Percentiles rank a stretch among this genome's conserved stretches.
Evolutionary conservation across 2,797 vertebrate species (phyloP).

Genomic region (Poeciliopsis paucimaculata): DNA sequence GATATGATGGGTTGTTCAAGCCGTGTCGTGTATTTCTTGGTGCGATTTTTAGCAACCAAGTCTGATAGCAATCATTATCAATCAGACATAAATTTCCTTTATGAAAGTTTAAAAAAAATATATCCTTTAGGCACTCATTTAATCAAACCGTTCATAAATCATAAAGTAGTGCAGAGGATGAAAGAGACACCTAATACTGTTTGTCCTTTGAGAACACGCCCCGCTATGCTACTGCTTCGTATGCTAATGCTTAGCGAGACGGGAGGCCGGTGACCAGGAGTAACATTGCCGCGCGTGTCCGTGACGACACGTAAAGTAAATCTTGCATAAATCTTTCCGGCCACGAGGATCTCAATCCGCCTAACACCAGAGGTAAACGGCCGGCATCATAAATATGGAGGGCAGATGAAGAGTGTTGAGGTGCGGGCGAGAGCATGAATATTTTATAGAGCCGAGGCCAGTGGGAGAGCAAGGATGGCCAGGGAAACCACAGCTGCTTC

Average conservation of each 20-base stretch:
- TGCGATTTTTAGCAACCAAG: not conserved
- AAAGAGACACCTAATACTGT: not conserved
- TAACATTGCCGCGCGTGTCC: constrained; percentile 31
- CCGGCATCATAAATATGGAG: constrained; percentile 71
- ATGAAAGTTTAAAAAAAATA: not conserved
- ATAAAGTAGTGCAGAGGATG: not conserved
- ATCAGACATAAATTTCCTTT: not conserved
- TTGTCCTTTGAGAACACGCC: not conserved
- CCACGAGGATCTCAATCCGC: constrained; percentile 28
- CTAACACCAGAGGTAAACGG: constrained; percentile 49
- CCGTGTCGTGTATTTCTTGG: no score
- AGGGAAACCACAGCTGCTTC: constrained; percentile 39
- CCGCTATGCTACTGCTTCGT: constrained; percentile 12
- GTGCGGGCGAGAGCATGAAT: constrained; percentile 60
- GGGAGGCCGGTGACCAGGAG: constrained; percentile 6
- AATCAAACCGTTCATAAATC: constrained; percentile 15
- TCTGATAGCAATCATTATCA: not conserved
- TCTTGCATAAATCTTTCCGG: constrained; percentile 41
- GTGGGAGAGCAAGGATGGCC: constrained; percentile 52
- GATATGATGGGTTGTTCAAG: no score
- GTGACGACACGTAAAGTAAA: constrained; percentile 48
- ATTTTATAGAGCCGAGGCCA: constrained; percentile 66
- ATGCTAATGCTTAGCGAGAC: constrained; percentile 15
- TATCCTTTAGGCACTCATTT: not conserved
- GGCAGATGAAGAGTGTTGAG: constrained; percentile 38